Conservation (phyloP, 2,888 invertebrate species). For the Strigamia maritima region DNA sequence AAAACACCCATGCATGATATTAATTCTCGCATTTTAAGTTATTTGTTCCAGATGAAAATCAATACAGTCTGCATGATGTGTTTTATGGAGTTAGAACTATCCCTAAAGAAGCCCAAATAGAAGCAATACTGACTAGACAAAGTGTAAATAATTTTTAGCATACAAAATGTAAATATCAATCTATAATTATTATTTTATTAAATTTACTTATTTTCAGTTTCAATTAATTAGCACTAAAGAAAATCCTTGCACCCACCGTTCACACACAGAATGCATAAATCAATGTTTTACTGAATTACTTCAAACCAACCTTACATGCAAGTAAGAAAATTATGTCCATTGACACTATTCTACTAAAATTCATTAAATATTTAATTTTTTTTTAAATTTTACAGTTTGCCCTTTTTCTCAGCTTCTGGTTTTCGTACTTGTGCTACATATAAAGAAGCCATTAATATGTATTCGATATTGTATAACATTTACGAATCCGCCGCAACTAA, state of each 20-base stretch:
- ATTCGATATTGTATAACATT: not conserved
- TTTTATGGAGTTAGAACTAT: not conserved
- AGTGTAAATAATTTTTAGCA: not conserved
- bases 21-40: not conserved
- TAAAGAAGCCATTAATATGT: not conserved
- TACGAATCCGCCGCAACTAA: not conserved
- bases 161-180: not conserved
- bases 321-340: not conserved
- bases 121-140: not conserved
- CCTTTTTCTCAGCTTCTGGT: not conserved
- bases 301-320: not conserved
- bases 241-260: not conserved
- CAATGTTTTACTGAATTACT: not conserved
- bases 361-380: not conserved
- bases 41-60: not conserved
- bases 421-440: not conserved
- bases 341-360: not conserved
- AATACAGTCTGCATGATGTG: not conserved
- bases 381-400: not conserved
- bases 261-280: not conserved
- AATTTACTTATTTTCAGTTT: not conserved
- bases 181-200: not conserved
- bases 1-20: no score
- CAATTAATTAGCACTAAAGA: not conserved
- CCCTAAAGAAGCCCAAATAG: not conserved